phyloP scores from a whole-genome alignment of 2,113 vertebrate genomes.

The Vimba vimba region DNA sequence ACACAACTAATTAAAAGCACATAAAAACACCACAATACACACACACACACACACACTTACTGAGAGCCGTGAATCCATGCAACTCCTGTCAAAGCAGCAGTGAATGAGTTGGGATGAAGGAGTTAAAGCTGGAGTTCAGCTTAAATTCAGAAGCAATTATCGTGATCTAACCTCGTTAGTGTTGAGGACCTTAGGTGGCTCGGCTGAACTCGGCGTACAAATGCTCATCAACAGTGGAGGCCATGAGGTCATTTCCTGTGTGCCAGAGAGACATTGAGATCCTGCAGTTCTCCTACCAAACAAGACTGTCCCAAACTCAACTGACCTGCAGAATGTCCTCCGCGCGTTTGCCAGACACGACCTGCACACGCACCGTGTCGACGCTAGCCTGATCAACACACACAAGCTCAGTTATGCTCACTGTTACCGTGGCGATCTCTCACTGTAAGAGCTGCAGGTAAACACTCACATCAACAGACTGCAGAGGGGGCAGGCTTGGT shows the following conservation, averaged over 20 bases:
- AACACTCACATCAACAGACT: slow-evolving; percentile 83
- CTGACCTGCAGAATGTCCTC: slow-evolving; percentile 93
- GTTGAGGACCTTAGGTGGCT: slow-evolving; percentile 81
- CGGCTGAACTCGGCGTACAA: slow-evolving; percentile 80
- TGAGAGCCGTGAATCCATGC: slow-evolving; percentile 73
- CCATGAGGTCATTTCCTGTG: slow-evolving; percentile 95
- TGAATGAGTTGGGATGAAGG: not conserved
- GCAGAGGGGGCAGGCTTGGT: slow-evolving; percentile 75
- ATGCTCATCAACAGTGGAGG: slow-evolving; percentile 89
- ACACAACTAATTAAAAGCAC: not conserved
- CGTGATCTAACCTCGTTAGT: slow-evolving; percentile 80
- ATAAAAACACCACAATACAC: not conserved
- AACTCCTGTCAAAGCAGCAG: slow-evolving; percentile 76
- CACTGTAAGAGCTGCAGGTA: not conserved
- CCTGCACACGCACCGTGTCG: slow-evolving; percentile 62
- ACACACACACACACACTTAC: slow-evolving; percentile 78
- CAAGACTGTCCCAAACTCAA: not conserved
- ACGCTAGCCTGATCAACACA: not conserved
- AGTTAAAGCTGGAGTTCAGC: slow-evolving; percentile 21
- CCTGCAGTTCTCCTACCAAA: not conserved
- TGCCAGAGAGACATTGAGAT: not conserved
- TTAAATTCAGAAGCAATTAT: not conserved
- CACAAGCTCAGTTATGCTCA: not conserved
- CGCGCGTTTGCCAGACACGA: slow-evolving; percentile 83
- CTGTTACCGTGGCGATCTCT: not conserved